Base-by-base conservation (phyloP, 2,113 vertebrate species). In the Heterochromis multidens region DNA sequence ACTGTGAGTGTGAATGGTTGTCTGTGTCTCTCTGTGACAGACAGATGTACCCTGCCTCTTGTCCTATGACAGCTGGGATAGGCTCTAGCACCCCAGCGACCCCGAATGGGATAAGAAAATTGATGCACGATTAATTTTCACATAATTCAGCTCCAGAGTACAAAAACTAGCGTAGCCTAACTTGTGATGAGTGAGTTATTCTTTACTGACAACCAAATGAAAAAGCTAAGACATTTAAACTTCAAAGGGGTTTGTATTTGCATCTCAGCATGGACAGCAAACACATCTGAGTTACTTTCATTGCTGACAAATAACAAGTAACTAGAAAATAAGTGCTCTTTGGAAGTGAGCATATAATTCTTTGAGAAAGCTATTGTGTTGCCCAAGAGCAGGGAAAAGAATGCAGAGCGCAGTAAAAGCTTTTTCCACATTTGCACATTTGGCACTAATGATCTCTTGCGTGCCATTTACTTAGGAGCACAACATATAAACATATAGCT, bases 191-290 rank as follows among this genome's bases (percentile, higher is more conserved):
- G 17, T 14, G 17, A 49, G 16, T 49, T 49, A 3, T 21, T 72
- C 25, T 72, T 31, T 52, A 52, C 43, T 52, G 25, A 31, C 25
- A 74, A 49, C 10, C 25, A 29, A 31, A 72, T 72, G 21, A 52
- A 72, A 72, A 72, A 72, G 43, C 25, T 27, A 52, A 74, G 43
- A 52, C 6, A 49, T 49, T 72, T 72, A 21, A 52, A 13, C 25
- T 74, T 74, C 29, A 31, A 52, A 21, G 10, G 3, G 11, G 0
- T 4, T 27, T 1, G 10, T 72, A 74, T 31, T 46, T 21, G 1
- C 52, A 29, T 72, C 40, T 49, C 29, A 74, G 19, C 49, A 7
- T 52, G 49, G 5, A 0, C 16, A 0, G 0, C 9, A 72, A 72
- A 29, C 25, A 72, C 9, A 2, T 72, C 3, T 29, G 1, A 29